These are phyloP conservation scores for Imbricaverruca yamaguchii DNA, from an alignment of 2,888 invertebrate genomes.

Conservation along the genomic window DNA sequence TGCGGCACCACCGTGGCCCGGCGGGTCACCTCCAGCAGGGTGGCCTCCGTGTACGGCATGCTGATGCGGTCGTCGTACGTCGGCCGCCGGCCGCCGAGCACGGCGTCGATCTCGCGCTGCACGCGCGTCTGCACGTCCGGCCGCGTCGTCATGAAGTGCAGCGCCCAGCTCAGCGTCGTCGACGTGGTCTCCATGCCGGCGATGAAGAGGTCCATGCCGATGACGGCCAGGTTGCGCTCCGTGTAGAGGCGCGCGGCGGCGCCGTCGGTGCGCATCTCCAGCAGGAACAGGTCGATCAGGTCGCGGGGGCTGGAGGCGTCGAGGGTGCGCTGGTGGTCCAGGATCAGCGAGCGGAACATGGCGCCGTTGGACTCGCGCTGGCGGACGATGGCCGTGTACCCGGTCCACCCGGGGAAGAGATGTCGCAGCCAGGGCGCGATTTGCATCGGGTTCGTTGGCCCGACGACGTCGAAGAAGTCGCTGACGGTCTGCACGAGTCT, in stretches of 20 bases:
- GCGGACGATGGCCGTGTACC: background rate
- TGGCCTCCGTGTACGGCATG: constrained; percentile 34
- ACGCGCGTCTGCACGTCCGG: constrained; percentile 33
- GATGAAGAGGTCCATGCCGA: constrained; percentile 16
- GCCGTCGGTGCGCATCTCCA: background rate
- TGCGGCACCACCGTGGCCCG: constrained; percentile 27
- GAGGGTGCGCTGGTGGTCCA: background rate
- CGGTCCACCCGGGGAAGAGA: background rate
- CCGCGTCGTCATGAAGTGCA: constrained; percentile 34
- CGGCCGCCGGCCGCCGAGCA: constrained; percentile 28
- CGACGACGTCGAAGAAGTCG: background rate
- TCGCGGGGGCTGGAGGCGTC: constrained; percentile 10
- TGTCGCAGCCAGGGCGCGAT: background rate
- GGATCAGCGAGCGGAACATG: background rate
- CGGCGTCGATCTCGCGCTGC: constrained; percentile 34
- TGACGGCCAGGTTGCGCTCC: background rate
- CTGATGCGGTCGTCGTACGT: constrained; percentile 30
- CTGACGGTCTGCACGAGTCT: no score
- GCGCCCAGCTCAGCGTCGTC: constrained; percentile 17
- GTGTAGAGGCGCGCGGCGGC: background rate
- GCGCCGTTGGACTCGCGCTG: background rate
- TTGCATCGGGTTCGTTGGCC: background rate
- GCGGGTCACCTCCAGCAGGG: constrained; percentile 33
- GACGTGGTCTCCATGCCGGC: constrained; percentile 24
- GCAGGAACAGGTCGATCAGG: background rate